phyloP scores from a whole-genome alignment of 2,113 vertebrate species.

The Pardalotus punctatus region DNA sequence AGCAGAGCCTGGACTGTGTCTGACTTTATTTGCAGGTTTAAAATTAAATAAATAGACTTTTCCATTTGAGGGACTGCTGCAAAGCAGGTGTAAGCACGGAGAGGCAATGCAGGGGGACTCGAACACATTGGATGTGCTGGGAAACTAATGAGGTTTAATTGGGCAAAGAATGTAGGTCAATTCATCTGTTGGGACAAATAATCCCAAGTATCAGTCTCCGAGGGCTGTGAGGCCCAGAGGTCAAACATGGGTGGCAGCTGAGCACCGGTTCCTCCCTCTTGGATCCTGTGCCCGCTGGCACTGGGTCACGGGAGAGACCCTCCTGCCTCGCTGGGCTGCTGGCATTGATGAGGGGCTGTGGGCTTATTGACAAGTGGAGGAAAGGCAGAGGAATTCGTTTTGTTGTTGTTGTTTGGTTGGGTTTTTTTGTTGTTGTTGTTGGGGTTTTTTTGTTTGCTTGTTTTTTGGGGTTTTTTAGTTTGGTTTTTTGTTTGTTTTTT shows the following conservation, averaged over 20 bases:
- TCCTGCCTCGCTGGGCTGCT: neutral
- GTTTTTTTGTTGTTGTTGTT: too few relatives aligned
- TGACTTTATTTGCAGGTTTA: neutral
- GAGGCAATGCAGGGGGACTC: neutral
- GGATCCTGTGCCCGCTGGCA: neutral
- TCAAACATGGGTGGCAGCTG: neutral
- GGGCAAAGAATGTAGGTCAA: neutral
- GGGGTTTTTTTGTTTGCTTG: too few relatives aligned
- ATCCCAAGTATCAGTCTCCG: neutral
- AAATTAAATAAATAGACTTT: neutral
- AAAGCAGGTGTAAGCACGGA: neutral
- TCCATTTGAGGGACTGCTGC: neutral
- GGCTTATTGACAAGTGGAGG: neutral
- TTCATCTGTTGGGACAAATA: neutral
- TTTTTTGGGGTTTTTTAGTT: too few relatives aligned
- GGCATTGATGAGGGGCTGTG: neutral
- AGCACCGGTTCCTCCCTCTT: accelerated
- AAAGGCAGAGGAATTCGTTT: neutral
- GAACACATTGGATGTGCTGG: neutral
- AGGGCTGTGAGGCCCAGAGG: neutral
- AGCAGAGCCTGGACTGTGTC: neutral
- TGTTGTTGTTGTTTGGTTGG: neutral
- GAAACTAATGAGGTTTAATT: neutral
- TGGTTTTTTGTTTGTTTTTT: too few relatives aligned
- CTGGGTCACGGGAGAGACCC: accelerated